These are phyloP conservation scores for Cynocephalus volans DNA, from an alignment of 2,113 vertebrate genomes.

Conservation along the genomic window DNA sequence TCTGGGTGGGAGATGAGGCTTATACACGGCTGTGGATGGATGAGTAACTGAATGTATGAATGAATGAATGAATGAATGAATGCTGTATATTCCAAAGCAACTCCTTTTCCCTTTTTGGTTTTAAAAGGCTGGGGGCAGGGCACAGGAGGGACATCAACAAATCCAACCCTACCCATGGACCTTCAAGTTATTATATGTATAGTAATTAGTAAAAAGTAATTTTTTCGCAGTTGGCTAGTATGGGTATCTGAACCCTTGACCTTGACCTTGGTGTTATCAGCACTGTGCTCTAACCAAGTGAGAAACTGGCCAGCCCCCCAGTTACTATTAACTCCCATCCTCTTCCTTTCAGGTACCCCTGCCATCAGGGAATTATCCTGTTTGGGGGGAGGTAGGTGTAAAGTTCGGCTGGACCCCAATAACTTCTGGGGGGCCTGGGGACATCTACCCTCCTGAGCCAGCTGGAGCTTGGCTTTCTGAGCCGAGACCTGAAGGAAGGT, in stretches of 20 bases:
- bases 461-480: constrained; percentile 30
- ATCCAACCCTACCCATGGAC: background rate
- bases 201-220: no score
- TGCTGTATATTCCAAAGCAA: background rate
- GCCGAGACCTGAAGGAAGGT: background rate
- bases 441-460: background rate
- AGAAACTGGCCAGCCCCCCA: background rate
- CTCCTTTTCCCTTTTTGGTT: background rate
- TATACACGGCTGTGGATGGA: background rate
- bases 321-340: background rate
- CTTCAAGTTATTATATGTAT: no score
- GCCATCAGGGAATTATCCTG: background rate
- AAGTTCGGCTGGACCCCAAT: background rate
- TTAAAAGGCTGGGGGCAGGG: background rate
- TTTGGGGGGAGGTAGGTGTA: background rate
- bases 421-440: background rate
- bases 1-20: background rate
- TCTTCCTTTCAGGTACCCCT: background rate
- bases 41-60: background rate
- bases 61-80: background rate
- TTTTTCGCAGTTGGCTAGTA: no score
- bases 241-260: no score
- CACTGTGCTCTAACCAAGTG: no score
- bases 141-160: background rate
- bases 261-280: no score